phyloP scores from a whole-genome alignment of 2,888 invertebrate species.

The Drosophila paracracens region DNA sequence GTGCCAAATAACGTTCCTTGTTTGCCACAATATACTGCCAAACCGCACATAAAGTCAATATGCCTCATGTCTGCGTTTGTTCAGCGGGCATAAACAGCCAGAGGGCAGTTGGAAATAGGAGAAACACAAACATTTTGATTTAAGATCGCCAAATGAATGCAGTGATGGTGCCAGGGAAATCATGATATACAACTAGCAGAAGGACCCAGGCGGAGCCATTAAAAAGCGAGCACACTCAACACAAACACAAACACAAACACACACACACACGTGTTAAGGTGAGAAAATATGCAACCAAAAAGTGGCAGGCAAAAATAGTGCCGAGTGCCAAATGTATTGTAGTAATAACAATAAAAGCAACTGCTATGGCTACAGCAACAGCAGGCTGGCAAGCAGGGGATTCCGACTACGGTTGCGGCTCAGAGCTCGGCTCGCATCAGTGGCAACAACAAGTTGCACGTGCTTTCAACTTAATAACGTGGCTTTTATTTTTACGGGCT shows the following conservation, averaged over 20 bases:
- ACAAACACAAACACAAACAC: constrained; percentile 15
- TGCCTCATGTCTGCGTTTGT: constrained; percentile 6
- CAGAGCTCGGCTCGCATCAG: constrained; percentile 34
- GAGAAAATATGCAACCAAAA: constrained; percentile 71
- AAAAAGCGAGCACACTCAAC: constrained; percentile 52
- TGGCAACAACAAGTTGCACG: constrained; percentile 78
- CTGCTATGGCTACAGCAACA: constrained; percentile 43
- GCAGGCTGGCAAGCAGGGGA: constrained; percentile 40
- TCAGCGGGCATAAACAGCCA: constrained; percentile 9
- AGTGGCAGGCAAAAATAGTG: constrained; percentile 72
- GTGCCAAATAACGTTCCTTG: background rate
- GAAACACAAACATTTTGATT: constrained; percentile 63
- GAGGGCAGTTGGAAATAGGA: constrained; percentile 18
- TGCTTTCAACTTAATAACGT: constrained; percentile 81
- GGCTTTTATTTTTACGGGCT: constrained; percentile 78
- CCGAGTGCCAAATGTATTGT: constrained; percentile 79
- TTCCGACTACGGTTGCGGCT: constrained; percentile 10
- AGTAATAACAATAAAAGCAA: constrained; percentile 79
- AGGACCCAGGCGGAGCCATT: constrained; percentile 54
- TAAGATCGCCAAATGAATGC: constrained; percentile 75
- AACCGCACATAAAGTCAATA: background rate
- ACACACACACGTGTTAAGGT: constrained; percentile 49
- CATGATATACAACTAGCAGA: constrained; percentile 63
- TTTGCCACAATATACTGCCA: background rate
- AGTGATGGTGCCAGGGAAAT: constrained; percentile 65